These are phyloP conservation scores for Cinclus cinclus DNA, from an alignment of 2,113 vertebrate genomes.

Conservation along the genomic window DNA sequence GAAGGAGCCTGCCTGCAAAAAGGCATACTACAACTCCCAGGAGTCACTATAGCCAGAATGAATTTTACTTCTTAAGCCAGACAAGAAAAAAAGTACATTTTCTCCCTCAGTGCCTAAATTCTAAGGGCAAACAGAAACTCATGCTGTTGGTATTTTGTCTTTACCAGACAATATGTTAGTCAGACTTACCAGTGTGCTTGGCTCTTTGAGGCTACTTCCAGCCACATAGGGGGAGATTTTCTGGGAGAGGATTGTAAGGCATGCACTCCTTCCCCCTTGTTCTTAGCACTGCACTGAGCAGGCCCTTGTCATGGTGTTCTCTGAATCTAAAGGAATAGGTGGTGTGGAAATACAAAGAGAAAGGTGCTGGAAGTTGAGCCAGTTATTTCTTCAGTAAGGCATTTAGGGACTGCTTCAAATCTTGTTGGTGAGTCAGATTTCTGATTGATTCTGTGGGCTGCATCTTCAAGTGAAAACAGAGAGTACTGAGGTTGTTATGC, in stretches of 20 bases:
- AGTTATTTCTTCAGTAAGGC: neutral
- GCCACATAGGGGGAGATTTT: neutral
- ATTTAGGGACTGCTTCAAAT: neutral
- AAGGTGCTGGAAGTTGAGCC: neutral
- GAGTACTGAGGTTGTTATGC: neutral
- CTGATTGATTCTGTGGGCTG: neutral
- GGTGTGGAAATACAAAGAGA: neutral
- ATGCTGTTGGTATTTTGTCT: neutral
- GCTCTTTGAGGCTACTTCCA: neutral
- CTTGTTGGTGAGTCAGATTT: neutral
- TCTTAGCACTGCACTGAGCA: neutral
- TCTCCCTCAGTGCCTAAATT: neutral
- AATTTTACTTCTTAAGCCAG: neutral
- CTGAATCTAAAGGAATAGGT: neutral
- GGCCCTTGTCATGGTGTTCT: neutral
- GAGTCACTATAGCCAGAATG: constrained; percentile 13
- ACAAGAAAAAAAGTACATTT: neutral
- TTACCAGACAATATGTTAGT: neutral
- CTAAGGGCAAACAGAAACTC: neutral
- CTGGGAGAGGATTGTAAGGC: neutral
- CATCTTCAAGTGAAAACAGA: neutral
- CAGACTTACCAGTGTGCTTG: neutral
- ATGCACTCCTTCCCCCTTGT: neutral
- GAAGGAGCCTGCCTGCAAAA: neutral
- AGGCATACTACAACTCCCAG: neutral